A percentile compares a stretch with the other conserved stretches of the same genome.
Conservation (phyloP, 64 coral and sea anemone genomes). For the Porites australiensis region DNA sequence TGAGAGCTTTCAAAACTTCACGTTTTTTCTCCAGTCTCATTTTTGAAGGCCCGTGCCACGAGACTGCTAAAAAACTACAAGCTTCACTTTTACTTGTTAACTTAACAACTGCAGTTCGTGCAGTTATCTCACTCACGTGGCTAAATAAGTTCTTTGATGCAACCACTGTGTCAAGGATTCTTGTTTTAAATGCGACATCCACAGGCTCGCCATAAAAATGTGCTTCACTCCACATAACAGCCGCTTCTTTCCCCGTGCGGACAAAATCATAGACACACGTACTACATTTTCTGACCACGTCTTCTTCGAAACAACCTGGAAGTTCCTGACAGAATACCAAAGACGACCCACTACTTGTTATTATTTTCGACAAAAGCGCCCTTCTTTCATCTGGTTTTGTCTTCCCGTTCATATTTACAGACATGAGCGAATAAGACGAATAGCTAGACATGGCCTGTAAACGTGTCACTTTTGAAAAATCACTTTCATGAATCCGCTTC, state of each 20-base stretch:
- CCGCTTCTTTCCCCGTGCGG: neutral
- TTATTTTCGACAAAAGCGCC: neutral
- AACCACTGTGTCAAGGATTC: neutral
- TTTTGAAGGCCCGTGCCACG: neutral
- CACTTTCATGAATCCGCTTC: neutral
- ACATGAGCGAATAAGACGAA: neutral
- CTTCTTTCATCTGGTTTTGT: neutral
- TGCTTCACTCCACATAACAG: neutral
- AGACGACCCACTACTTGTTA: neutral
- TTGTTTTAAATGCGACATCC: too few relatives aligned
- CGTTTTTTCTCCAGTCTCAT: neutral
- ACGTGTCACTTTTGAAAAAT: neutral
- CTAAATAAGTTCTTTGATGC: neutral
- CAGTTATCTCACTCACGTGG: neutral
- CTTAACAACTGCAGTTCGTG: neutral
- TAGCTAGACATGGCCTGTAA: neutral
- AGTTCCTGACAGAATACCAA: constrained; percentile 29
- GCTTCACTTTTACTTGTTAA: neutral
- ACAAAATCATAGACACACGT: neutral
- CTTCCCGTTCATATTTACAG: constrained; percentile 19
- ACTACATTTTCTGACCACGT: neutral
- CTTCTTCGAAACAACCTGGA: neutral
- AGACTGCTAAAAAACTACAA: neutral
- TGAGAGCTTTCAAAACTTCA: neutral
- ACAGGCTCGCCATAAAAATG: neutral